phyloP scores from a whole-genome alignment of 2,888 invertebrate genomes.

The Drosophila paranaensis region DNA sequence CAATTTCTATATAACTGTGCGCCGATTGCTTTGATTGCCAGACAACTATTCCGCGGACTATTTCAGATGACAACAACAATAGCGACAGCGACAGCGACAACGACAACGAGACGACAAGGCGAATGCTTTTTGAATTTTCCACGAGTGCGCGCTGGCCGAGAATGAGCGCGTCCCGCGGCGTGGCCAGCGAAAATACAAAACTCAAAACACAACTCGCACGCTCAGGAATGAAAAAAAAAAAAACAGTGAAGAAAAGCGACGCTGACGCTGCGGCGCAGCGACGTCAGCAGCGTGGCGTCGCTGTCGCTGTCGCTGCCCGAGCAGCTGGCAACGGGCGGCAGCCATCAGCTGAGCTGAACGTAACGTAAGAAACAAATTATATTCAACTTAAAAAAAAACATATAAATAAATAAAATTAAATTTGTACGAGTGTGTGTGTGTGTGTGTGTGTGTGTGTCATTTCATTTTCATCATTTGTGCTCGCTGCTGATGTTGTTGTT shows the following conservation, averaged over 20 bases:
- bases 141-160: conserved; percentile 69
- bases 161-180: conserved; percentile 75
- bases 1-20: conserved; percentile 8
- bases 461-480: conserved; percentile 65
- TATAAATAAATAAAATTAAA: conserved; percentile 59
- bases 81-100: not conserved
- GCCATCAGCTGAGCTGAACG: conserved; percentile 59
- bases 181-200: conserved; percentile 71
- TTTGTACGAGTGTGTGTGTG: conserved; percentile 32
- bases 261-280: not conserved
- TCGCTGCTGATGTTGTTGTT: conserved; percentile 6
- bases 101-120: conserved; percentile 13
- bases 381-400: conserved; percentile 64
- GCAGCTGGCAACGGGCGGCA: conserved; percentile 27
- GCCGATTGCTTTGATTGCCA: conserved; percentile 13
- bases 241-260: conserved; percentile 44
- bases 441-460: conserved; percentile 45
- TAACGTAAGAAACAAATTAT: conserved; percentile 76
- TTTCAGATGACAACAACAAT: conserved; percentile 26
- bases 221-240: conserved; percentile 56
- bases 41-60: conserved; percentile 19
- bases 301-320: not conserved
- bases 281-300: conserved; percentile 1
- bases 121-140: conserved; percentile 65
- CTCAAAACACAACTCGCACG: conserved; percentile 54